Conservation (phyloP, 2,797 vertebrate species). For the Passerculus sandwichensis region DNA sequence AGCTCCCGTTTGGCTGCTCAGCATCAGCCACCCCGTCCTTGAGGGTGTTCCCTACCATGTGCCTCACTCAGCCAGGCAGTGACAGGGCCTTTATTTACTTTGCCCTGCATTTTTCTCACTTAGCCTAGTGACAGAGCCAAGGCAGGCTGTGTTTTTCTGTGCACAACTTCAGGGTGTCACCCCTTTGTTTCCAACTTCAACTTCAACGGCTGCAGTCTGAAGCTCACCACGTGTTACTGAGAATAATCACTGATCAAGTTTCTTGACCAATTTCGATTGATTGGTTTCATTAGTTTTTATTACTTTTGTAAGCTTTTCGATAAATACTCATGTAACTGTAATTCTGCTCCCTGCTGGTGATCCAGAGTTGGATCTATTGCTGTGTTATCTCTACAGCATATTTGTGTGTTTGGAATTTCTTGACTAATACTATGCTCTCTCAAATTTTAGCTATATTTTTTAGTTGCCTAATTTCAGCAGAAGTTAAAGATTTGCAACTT, state of each 20-base stretch:
- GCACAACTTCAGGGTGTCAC: neutral
- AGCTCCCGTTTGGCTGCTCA: neutral
- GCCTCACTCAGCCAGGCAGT: too few relatives aligned
- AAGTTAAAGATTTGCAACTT: neutral
- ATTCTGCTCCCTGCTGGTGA: neutral
- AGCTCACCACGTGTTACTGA: neutral
- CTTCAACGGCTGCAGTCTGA: neutral
- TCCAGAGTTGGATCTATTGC: neutral
- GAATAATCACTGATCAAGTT: neutral
- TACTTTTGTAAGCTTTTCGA: neutral
- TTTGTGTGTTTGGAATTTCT: neutral
- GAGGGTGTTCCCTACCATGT: rapidly evolving
- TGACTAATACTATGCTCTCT: neutral
- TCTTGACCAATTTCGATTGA: neutral
- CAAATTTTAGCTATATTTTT: neutral
- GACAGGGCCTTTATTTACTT: neutral
- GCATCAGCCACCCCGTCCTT: neutral
- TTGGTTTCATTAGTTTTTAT: neutral
- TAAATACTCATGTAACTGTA: neutral
- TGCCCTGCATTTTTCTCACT: neutral
- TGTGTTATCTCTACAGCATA: neutral
- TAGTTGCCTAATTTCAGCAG: neutral
- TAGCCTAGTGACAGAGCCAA: neutral
- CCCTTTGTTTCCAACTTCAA: neutral
- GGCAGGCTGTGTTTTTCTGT: neutral